A percentile compares a stretch with the other conserved stretches of the same genome.
Evolutionary conservation across 1,140 invertebrate species (phyloP).

Genomic region (Ephestia elutella): DNA sequence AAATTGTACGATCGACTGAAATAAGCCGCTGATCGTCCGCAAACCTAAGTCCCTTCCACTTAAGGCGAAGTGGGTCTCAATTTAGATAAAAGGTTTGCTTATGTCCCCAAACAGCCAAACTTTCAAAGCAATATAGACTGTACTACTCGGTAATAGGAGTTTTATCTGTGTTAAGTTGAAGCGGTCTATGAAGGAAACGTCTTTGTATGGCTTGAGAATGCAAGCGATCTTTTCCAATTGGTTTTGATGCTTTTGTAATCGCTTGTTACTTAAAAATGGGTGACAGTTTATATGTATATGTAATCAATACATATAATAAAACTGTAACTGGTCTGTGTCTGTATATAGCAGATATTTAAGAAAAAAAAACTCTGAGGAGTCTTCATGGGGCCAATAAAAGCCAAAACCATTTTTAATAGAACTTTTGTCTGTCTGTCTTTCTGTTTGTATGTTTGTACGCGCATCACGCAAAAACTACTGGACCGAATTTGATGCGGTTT

Average conservation of each 20-base stretch:
- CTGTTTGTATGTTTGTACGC: too few species aligned
- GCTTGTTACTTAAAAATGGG: not conserved
- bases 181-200: not conserved
- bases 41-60: conserved; percentile 15
- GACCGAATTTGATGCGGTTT: too few species aligned
- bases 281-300: too few species aligned
- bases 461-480: too few species aligned
- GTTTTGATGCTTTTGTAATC: conserved; percentile 1
- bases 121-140: not conserved
- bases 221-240: not conserved
- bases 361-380: too few species aligned
- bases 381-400: too few species aligned
- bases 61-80: conserved; percentile 21
- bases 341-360: too few species aligned
- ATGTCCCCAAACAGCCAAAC: conserved; percentile 7
- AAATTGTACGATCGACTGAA: conserved; percentile 2
- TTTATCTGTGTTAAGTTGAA: not conserved
- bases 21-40: not conserved
- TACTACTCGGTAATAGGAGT: not conserved
- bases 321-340: too few species aligned
- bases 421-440: too few species aligned
- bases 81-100: conserved; percentile 26
- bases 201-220: not conserved
- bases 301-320: too few species aligned
- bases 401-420: too few species aligned